phyloP scores from a whole-genome alignment of 2,113 vertebrate genomes.

The Phaetusa simplex region DNA sequence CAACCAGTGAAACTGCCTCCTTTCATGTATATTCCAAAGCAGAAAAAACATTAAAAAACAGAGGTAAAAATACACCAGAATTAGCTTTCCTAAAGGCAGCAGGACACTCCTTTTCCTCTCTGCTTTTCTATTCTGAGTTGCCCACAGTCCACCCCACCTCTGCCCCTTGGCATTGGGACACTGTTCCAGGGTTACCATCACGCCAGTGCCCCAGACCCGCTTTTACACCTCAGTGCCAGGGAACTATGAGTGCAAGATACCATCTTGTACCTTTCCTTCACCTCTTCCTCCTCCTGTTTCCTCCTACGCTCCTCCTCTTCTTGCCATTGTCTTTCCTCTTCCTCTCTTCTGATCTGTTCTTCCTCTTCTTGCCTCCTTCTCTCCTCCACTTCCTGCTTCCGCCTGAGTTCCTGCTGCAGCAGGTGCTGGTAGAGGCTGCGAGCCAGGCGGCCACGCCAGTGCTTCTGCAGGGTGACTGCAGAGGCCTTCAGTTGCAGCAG shows the following conservation, averaged over 20 bases:
- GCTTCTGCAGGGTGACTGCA: conserved; percentile 83
- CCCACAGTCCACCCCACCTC: background rate
- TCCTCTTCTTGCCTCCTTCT: conserved; percentile 65
- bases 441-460: conserved; percentile 82
- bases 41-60: background rate
- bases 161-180: background rate
- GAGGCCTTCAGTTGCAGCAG: conserved; percentile 80
- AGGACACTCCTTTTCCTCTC: background rate
- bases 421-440: conserved; percentile 78
- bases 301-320: conserved; percentile 64
- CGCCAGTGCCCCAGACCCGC: background rate
- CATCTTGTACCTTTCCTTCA: conserved; percentile 68
- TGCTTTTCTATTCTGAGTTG: background rate
- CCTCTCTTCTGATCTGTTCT: conserved; percentile 68
- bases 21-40: background rate
- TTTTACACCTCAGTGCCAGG: background rate
- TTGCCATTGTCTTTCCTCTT: conserved; percentile 71
- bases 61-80: background rate
- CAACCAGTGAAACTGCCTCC: background rate
- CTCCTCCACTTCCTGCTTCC: conserved; percentile 72
- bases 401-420: conserved; percentile 73
- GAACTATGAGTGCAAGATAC: background rate
- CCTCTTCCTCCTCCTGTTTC: conserved; percentile 62
- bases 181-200: background rate
- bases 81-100: background rate